Evolutionary conservation across 2,888 invertebrate genomes (phyloP).

Genomic region (Chrysolina haemoptera): DNA sequence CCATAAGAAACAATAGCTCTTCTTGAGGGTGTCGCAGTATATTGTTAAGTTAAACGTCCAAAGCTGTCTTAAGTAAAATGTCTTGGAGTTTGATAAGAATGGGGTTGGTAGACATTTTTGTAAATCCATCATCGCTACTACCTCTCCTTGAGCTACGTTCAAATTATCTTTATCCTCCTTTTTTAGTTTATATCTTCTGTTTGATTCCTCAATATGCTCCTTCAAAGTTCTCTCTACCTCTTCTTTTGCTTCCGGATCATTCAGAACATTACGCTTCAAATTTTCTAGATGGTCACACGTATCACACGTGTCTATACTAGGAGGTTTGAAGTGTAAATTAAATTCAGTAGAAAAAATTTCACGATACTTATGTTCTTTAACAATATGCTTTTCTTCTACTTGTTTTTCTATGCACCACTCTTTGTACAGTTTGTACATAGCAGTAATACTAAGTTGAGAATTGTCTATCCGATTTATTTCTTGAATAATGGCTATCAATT

Average conservation of each 20-base stretch:
- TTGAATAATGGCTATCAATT: constrained; percentile 3
- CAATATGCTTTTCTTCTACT: too few relatives aligned
- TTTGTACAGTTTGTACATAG: too few relatives aligned
- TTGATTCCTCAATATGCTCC: background rate
- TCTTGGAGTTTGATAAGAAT: background rate
- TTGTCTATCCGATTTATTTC: background rate
- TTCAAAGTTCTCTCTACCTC: background rate
- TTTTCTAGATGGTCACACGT: constrained; percentile 3
- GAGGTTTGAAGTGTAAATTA: too few relatives aligned
- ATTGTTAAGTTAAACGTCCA: background rate
- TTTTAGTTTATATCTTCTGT: background rate
- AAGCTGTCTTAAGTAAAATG: background rate
- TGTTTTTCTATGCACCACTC: too few relatives aligned
- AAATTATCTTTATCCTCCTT: background rate
- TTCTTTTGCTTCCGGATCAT: background rate
- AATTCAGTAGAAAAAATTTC: too few relatives aligned
- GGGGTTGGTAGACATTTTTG: background rate
- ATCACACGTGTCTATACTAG: background rate
- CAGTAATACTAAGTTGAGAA: too few relatives aligned
- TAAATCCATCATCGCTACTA: constrained; percentile 5
- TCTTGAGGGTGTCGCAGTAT: too few relatives aligned
- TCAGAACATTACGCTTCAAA: background rate
- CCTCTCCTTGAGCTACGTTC: constrained; percentile 70
- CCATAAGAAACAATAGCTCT: constrained; percentile 29
- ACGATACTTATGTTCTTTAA: too few relatives aligned